Evolutionary conservation across 2,113 vertebrate genomes (phyloP).

Genomic region (Copsychus sechellarum): DNA sequence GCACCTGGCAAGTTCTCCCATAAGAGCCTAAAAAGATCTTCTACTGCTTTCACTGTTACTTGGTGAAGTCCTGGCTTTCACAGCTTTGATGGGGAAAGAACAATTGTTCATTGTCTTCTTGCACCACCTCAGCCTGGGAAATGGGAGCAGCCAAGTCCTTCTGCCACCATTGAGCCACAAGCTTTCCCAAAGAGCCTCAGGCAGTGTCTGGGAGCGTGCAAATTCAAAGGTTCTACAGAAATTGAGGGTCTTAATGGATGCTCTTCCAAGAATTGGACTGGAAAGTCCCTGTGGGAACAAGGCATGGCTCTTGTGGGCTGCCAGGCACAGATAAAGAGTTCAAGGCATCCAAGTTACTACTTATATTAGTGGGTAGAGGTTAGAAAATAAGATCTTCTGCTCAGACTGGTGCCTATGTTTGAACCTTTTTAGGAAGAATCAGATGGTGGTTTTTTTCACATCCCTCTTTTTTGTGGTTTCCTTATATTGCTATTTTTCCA

Average conservation of each 20-base stretch:
- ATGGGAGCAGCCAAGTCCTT: neutral
- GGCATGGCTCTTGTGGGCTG: neutral
- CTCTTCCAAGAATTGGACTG: neutral
- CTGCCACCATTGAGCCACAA: neutral
- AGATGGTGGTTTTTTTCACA: neutral
- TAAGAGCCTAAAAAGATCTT: neutral
- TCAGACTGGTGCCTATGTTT: neutral
- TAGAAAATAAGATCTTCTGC: constrained; percentile 3
- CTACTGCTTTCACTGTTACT: neutral
- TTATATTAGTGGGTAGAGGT: neutral
- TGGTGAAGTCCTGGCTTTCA: neutral
- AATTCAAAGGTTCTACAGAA: neutral
- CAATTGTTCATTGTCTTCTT: neutral
- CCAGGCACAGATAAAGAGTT: neutral
- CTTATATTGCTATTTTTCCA: neutral
- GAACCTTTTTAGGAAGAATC: neutral
- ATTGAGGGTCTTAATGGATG: neutral
- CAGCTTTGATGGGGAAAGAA: neutral
- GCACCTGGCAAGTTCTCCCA: neutral
- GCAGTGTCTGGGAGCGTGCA: neutral
- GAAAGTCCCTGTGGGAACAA: constrained; percentile 25
- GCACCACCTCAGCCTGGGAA: neutral
- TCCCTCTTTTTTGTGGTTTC: neutral
- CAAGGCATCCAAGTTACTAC: neutral
- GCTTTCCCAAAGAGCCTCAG: neutral